Evolutionary conservation across 2,113 vertebrate species (phyloP).

Genomic region (Bos javanicus): DNA sequence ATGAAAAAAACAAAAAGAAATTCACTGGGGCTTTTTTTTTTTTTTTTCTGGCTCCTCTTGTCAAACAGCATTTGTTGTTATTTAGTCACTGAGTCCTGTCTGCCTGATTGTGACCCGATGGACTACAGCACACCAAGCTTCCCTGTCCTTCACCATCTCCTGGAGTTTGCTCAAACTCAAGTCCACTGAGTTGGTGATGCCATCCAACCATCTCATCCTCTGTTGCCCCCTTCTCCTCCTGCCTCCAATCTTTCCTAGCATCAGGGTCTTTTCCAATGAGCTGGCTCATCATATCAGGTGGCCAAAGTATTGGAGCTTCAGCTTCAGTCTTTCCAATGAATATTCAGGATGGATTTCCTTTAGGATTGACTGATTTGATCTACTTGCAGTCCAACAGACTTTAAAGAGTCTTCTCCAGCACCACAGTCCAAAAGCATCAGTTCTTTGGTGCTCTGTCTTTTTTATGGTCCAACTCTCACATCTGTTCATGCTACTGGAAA

Average conservation of each 20-base stretch:
- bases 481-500: neutral
- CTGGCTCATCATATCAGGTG: neutral
- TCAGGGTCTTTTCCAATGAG: neutral
- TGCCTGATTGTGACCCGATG: neutral
- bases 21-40: neutral
- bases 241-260: neutral
- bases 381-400: neutral
- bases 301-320: neutral
- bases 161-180: neutral
- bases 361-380: neutral
- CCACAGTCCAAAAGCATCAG: neutral
- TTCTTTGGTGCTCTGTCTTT: neutral
- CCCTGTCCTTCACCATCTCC: neutral
- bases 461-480: neutral
- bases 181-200: neutral
- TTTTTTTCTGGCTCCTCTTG: neutral
- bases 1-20: neutral
- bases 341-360: neutral
- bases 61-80: neutral
- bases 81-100: neutral
- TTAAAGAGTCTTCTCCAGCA: neutral
- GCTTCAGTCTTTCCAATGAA: neutral
- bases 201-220: neutral
- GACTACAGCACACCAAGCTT: neutral
- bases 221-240: neutral